These are phyloP conservation scores for Buphagus erythrorhynchus DNA, from an alignment of 2,797 vertebrate genomes.

Conservation along the genomic window DNA sequence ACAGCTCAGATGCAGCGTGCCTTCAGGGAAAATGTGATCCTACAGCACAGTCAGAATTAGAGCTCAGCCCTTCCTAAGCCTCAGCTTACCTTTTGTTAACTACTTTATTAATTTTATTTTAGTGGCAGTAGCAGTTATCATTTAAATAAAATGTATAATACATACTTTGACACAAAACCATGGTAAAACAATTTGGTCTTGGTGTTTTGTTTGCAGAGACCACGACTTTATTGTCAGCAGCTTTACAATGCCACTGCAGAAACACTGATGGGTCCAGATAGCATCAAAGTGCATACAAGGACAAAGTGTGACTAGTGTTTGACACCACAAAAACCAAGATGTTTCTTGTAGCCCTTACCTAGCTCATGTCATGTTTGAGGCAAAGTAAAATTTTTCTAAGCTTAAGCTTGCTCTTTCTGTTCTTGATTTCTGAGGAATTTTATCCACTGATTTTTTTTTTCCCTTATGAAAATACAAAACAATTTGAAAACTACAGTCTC, in stretches of 20 bases:
- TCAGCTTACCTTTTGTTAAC: not conserved
- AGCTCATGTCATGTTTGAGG: not conserved
- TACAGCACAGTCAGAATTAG: not conserved
- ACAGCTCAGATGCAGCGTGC: not conserved
- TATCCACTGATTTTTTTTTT: not conserved
- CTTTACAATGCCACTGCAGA: not conserved
- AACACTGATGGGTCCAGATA: not conserved
- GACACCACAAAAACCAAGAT: not conserved
- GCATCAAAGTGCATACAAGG: not conserved
- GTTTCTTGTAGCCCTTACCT: not conserved
- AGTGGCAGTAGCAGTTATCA: not conserved
- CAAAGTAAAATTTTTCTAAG: not conserved
- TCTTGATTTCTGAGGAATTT: not conserved
- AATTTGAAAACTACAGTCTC: not conserved
- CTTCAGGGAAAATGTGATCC: not conserved
- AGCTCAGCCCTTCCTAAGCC: not conserved
- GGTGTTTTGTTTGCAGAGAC: not conserved
- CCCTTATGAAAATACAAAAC: not conserved
- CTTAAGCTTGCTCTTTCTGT: not conserved
- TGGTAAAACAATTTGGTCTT: not conserved
- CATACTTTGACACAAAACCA: not conserved
- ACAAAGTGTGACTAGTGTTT: not conserved
- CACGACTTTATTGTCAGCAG: not conserved
- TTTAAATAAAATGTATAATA: not conserved
- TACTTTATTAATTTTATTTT: not conserved